Evolutionary conservation across 2,113 vertebrate species (phyloP), one percentile per base, ranked within the genome.

Genomic region (Pseudolaguvia tuberculata): DNA sequence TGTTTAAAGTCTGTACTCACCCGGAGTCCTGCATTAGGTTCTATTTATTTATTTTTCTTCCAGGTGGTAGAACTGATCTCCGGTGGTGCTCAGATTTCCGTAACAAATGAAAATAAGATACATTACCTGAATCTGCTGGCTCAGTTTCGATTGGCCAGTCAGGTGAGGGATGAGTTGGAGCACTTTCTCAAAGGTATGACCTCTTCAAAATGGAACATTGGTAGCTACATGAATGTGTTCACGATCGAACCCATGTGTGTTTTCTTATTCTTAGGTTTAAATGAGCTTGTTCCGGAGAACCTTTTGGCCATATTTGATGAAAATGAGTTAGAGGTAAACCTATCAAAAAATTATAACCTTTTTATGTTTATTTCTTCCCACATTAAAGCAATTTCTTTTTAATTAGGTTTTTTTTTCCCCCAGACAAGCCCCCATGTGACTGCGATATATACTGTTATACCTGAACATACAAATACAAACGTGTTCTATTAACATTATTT

Each of bases 231-330:
- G 47, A 52, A 23, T 1, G 21, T 42, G 42, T 67, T 35, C 25
- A 18, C 3, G 18, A 70, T 18, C 13, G 47, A 45, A 47, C 65
- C 50, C 48, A 17, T 78, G 58, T 76, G 76, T 76, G 76, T 63
- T 75, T 78, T 78, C 88, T 91, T 76, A 57, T 79, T 70, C 83
- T 58, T 82, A 99, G 97, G 97, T 81, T 90, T 99, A 78, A 99
- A 98, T 27, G 96, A 99, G 73, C 88, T 99, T 66, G 94, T 99
- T 83, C 96, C 97, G 80, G 97, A 99, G 88, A 99, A 99, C 81
- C 93, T 99, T 74, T 82, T 99, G 76, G 95, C 95, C 88, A 99
- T 99, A 91, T 99, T 99, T 90, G 95, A 99, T 91, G 97, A 99
- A 86, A 99, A 99, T 82, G 97, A 99, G 76, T 88, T 99, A 81